Evolutionary conservation across 2,888 invertebrate genomes (phyloP).

Genomic region (Cryptophagus acutangulus): DNA sequence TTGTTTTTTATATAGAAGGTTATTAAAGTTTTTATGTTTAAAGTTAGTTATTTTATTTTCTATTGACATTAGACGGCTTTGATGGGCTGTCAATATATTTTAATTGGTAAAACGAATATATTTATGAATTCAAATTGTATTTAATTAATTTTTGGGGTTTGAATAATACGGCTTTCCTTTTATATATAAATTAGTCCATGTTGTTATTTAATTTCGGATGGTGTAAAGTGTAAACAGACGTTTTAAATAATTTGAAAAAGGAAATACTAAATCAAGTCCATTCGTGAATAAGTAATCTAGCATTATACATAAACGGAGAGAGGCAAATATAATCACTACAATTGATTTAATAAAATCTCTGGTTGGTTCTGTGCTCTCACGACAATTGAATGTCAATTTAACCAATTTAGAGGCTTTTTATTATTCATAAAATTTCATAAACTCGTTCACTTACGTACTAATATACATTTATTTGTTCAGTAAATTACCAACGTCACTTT

Average conservation of each 20-base stretch:
- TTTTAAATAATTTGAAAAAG: conserved; percentile 35
- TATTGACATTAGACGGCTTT: no score
- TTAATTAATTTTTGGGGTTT: no score
- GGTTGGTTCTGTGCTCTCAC: conserved; percentile 37
- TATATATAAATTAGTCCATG: no score
- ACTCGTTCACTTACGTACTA: conserved; percentile 27
- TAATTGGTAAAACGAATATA: no score
- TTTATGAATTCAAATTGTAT: no score
- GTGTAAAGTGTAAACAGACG: conserved; percentile 30
- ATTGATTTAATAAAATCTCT: conserved; percentile 44
- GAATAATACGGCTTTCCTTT: no score
- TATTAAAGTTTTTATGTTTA: no score
- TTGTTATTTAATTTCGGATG: conserved; percentile 25
- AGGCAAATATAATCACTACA: conserved; percentile 44
- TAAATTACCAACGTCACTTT: conserved; percentile 15
- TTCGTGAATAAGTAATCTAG: conserved; percentile 7
- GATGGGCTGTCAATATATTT: no score
- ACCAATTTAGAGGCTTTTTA: conserved; percentile 49
- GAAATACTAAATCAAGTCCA: conserved; percentile 35
- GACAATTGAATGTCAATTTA: conserved; percentile 49
- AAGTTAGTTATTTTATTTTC: no score
- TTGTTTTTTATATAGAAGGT: no score
- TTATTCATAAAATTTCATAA: conserved; percentile 50
- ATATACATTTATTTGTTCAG: conserved; percentile 20
- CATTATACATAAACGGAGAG: conserved; percentile 12